Percentiles rank a stretch among this genome's conserved stretches.
These are phyloP conservation scores for Epinotia brunnichana DNA, from an alignment of 2,888 invertebrate genomes.

Conservation along the genomic window DNA sequence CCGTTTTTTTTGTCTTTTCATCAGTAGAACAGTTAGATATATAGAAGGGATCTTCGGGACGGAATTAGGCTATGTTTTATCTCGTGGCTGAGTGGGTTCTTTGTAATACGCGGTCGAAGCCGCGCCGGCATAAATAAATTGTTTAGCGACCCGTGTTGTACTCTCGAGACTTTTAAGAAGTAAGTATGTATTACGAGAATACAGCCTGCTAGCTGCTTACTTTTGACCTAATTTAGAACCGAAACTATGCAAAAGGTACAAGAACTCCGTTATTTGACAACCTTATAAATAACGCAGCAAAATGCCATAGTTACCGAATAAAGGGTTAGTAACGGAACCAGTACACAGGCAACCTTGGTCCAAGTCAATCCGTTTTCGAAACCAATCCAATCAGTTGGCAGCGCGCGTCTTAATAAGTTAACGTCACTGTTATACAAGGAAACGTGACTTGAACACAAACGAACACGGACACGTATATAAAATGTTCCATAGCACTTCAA, in stretches of 20 bases:
- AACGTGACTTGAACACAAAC: conserved; percentile 66
- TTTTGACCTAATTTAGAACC: too few relatives aligned
- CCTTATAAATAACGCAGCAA: neutral
- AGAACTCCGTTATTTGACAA: neutral
- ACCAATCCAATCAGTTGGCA: conserved; percentile 47
- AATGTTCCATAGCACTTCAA: conserved; percentile 33
- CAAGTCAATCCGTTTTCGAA: conserved; percentile 42
- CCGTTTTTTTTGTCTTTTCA: too few relatives aligned
- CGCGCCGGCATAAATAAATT: too few relatives aligned
- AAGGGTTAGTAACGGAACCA: conserved; percentile 9
- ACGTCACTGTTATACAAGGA: conserved; percentile 69
- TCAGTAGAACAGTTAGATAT: too few relatives aligned
- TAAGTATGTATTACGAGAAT: too few relatives aligned
- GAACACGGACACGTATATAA: conserved; percentile 33
- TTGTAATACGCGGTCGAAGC: too few relatives aligned
- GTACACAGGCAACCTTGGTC: conserved; percentile 31
- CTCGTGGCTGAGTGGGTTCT: too few relatives aligned
- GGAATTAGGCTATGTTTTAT: too few relatives aligned
- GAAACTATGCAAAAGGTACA: neutral
- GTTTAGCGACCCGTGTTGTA: too few relatives aligned
- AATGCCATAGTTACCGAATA: neutral
- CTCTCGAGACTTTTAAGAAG: too few relatives aligned
- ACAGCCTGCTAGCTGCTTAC: too few relatives aligned
- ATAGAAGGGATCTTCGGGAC: too few relatives aligned
- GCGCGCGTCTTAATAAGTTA: conserved; percentile 55